Base-by-base conservation (phyloP, 1,140 invertebrate genomes). In the Elymnias hypermnestra region DNA sequence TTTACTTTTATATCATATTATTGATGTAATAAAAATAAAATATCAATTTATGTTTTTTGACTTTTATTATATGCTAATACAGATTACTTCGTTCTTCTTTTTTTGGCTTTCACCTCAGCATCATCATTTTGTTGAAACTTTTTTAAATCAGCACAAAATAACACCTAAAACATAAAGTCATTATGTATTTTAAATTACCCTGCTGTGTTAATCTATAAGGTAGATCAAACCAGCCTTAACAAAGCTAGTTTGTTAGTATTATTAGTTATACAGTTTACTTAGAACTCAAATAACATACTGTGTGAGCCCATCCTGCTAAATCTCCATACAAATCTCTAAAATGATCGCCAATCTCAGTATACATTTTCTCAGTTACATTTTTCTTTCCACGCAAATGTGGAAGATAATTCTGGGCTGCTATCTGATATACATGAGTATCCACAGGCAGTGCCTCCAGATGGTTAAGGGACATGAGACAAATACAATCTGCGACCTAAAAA, bases 401-500 rank as follows among this genome's bases (percentile, higher is more conserved):
- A 41, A 96, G 77, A 68, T 99, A 99, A 65, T 92, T 89, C 46
- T 90, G 82, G 17, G 90, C 86, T 2, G 95, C 96, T 41, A 99
- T 93, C 88, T 98, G 94, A 85, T 94, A 97, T 10, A 99, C 95
- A 82, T 99, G 98, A 0, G 97, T 98, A 77, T 99, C 98, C 1
- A 99, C 94, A 7, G 98, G 98, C 43, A 99, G 91, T 0, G 96
- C 92, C 69, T 93, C 90, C 29, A 96, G 72, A 73, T 99, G 94
- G 35, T 94, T 93, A 48, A 99, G 79, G 1, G 97, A 97, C 97
- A 99, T 99, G 2, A 99, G 88, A 83, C 96, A 98, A 62, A 99
- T 94, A 79, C 98, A 99, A 83, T 99, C 98, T n/a, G 98, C 97
- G 12, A 99, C 94, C 94, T 95, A 61, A 25, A 83, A 79, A 8